Evolutionary conservation across 2,113 vertebrate species (phyloP), one percentile per base, ranked within the genome.

Genomic region (Hirundichthys speculiger): DNA sequence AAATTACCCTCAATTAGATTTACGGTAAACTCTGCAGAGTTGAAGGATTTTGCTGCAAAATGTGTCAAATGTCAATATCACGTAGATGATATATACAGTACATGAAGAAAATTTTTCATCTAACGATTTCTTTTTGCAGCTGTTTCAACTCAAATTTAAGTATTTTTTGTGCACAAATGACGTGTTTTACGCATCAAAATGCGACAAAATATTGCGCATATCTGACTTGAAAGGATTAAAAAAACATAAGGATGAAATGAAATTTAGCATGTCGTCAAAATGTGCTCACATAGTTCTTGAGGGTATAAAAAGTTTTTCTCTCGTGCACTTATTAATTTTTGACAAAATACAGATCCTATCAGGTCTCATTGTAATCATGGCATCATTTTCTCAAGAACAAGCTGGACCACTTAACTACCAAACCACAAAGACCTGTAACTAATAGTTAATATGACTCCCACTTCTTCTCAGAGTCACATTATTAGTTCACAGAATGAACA

Each of bases 401-500:
- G 12, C 40, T n/a, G 11, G 41, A 71, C 16, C 22, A 39, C 39
- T 7, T 27, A 45, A 18, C 43, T 3, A 19, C 15, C n/a, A 14
- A 58, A 69, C 48, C 42, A 34, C 47, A 63, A 34, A 24, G 60
- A 67, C 49, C 38, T 8, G 13, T 27, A 20, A 21, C 42, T 66
- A 55, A 38, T 40, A 41, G 24, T 52, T 22, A 18, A 64, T 27
- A 45, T 46, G 4, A 54, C 24, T 30, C 8, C 4, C 13, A 61
- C 53, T 20, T 53, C 24, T 64, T 42, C 56, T 39, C 50, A 34
- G n/a, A 41, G 7, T 3, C 1, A 0, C 20, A 11, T 20, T 24
- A 24, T 38, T 1, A 27, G 2, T 4, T 24, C 42, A 45, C 12
- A 27, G 16, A 15, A n/a, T n/a, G 15, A 72, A 82, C 70, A 84